Percentiles rank a stretch among this genome's conserved stretches.
phyloP scores from a whole-genome alignment of 2,888 invertebrate species.

The Lepidocyrtoides sp. region DNA sequence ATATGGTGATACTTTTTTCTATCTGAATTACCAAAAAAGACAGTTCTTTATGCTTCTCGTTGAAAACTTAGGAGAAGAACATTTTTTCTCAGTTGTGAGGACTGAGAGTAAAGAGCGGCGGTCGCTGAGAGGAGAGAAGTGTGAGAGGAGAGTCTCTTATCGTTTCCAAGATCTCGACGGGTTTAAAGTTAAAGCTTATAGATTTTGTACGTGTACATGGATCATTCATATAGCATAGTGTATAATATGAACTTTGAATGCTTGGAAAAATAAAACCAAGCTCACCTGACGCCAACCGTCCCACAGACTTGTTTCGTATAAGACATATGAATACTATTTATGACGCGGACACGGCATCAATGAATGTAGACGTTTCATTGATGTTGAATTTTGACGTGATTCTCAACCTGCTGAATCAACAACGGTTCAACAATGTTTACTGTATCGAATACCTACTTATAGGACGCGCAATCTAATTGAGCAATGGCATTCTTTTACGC shows the following conservation, averaged over 20 bases:
- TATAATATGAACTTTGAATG: not conserved
- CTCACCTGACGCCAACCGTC: constrained; percentile 59
- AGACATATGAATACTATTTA: too few relatives aligned
- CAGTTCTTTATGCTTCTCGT: not conserved
- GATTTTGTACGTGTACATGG: constrained; percentile 5
- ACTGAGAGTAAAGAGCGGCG: not conserved
- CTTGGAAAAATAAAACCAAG: not conserved
- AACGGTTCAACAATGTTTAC: too few relatives aligned
- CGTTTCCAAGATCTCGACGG: constrained; percentile 78
- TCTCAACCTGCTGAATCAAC: not conserved
- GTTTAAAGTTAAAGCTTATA: constrained; percentile 41
- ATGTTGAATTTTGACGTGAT: not conserved
- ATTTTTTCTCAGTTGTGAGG: not conserved
- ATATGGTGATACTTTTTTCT: not conserved
- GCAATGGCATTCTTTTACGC: too few relatives aligned
- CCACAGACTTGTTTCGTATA: not conserved
- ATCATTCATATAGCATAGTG: not conserved
- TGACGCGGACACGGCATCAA: not conserved
- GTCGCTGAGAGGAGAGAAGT: not conserved
- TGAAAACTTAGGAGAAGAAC: not conserved
- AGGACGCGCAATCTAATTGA: too few relatives aligned
- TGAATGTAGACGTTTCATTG: constrained; percentile 1
- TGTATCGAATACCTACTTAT: too few relatives aligned
- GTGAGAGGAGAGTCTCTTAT: constrained; percentile 65
- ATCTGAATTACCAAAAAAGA: constrained; percentile 66